Base-by-base conservation (phyloP, 2,797 vertebrate genomes). In the Florisuga fusca region DNA sequence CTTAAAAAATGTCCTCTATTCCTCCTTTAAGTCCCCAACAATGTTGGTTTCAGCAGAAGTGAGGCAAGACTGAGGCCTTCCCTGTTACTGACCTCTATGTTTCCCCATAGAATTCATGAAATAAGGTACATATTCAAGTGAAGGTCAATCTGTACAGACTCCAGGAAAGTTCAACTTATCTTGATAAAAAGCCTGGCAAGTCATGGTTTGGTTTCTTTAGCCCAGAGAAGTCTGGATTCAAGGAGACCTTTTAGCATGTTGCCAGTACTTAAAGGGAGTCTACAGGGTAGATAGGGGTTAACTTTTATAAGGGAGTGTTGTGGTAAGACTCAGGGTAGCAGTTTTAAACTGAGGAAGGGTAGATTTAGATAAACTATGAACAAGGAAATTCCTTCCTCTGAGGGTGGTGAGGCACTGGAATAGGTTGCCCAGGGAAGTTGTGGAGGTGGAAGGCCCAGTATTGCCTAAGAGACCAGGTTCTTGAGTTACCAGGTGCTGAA, bases 311-410 rank as follows among this genome's bases (percentile, higher is more conserved):
- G 7, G 48, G 53, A 38, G 0, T 71, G 6, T 36, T 46, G 48
- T 27, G 27, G 7, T n/a, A 66, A 45, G 19, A 54, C 0, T 3
- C 63, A 23, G 19, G 2, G 21, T 27, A 75, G 34, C 0, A 0
- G 7, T 27, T 85, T 90, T 50, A 58, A 54, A 34, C 3, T 53
- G 27, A 51, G 14, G 58, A 22, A 66, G 31, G 6, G 17, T 14
- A 36, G 36, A 59, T 67, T 53, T 36, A 59, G 34, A 22, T 45
- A 25, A 59, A 46, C 12, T 50, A 38, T 41, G 18, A 62, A 20
- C 25, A 62, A 55, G 12, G 38, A 72, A 46, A 18, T 69, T 86
- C 4, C 33, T n/a, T 23, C 10, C 48, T 38, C 3, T 38, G 27
- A 33, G 3, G n/a, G 15, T 25, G 38, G n/a, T 26, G 48, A 59